Evolutionary conservation across 2,888 invertebrate genomes (phyloP), one percentile per base, ranked within the genome.

Genomic region (Temnothorax unifasciatus): DNA sequence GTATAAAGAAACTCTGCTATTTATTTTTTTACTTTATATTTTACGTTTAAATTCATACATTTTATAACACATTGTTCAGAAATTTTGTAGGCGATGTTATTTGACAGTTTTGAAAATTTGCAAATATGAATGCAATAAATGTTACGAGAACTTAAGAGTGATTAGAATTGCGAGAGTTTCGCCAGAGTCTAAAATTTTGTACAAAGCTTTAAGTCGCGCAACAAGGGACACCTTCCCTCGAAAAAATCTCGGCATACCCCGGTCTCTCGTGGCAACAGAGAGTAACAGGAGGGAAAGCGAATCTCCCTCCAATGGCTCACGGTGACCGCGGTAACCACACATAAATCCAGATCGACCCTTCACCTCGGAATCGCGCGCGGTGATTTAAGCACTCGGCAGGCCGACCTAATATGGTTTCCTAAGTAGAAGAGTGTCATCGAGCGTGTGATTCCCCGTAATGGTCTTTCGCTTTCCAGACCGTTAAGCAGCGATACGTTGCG

Each of bases 391-490:
- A 81, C 66, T 83, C 71, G 81, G 84, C 85, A 63, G 84, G 81
- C 76, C 88, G 81, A 85, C 83, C 90, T 88, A 91, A 89, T 90
- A 91, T 86, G 91, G 91, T 87, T 91, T 91, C 91, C 90, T 91
- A 91, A 91, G 91, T 90, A 89, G 89, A 86, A 86, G 89, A 91
- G 91, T 92, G 92, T 91, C 91, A 91, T 92, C 88, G 92, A 91
- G 92, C 92, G 90, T 91, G 91, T 91, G 92, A 91, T 91, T 90
- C 90, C 73, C 76, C 85, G 88, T 92, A 92, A 91, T 91, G 90
- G 91, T 87, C 92, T 91, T 91, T 91, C 87, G 89, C 90, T 89
- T 91, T 91, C 89, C 92, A 64, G 85, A 81, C 88, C 91, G 90
- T 90, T 91, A 87, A 92, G 81, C 91, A 83, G 79, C 83, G 85